Percentiles rank a stretch among this genome's conserved stretches.
These are phyloP conservation scores for Thinocorus orbignyianus DNA, from an alignment of 2,113 vertebrate species.

Conservation along the genomic window DNA sequence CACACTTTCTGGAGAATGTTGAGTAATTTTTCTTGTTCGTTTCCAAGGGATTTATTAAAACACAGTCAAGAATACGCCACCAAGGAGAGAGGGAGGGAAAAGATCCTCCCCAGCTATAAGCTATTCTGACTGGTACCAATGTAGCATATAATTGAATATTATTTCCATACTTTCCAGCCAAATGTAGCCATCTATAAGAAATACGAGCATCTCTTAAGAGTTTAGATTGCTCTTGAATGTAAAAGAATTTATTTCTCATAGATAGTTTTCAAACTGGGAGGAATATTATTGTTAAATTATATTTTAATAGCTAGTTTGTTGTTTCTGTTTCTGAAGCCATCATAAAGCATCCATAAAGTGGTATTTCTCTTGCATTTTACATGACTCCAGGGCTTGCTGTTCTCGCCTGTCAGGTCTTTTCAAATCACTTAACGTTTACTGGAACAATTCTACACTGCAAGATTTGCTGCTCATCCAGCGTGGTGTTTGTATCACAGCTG, in stretches of 20 bases:
- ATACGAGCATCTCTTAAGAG: not conserved
- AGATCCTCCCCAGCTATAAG: conserved; percentile 58
- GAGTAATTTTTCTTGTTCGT: not conserved
- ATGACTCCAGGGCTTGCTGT: conserved; percentile 89
- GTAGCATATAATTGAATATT: conserved; percentile 64
- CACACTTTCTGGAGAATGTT: not conserved
- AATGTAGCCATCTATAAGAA: conserved; percentile 37
- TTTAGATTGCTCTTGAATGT: conserved; percentile 12
- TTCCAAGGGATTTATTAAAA: conserved; percentile 32
- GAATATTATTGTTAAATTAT: conserved; percentile 64
- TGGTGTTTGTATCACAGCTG: conserved; percentile 74
- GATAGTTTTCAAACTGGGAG: conserved; percentile 20
- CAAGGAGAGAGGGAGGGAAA: not conserved
- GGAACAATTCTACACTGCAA: conserved; percentile 81
- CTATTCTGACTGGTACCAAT: conserved; percentile 60
- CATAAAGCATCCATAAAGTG: conserved; percentile 75
- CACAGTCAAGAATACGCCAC: not conserved
- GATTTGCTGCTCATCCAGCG: conserved; percentile 80
- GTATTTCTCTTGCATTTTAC: conserved; percentile 91
- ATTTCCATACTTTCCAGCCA: conserved; percentile 44
- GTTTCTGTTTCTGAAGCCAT: conserved; percentile 75
- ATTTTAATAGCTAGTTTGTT: conserved; percentile 71
- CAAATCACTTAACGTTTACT: conserved; percentile 87
- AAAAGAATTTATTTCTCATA: conserved; percentile 26
- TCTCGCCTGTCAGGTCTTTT: conserved; percentile 92